phyloP scores from a whole-genome alignment of 37 sponge, comb jelly and placozoan genomes.

The Sycon ciliatum region DNA sequence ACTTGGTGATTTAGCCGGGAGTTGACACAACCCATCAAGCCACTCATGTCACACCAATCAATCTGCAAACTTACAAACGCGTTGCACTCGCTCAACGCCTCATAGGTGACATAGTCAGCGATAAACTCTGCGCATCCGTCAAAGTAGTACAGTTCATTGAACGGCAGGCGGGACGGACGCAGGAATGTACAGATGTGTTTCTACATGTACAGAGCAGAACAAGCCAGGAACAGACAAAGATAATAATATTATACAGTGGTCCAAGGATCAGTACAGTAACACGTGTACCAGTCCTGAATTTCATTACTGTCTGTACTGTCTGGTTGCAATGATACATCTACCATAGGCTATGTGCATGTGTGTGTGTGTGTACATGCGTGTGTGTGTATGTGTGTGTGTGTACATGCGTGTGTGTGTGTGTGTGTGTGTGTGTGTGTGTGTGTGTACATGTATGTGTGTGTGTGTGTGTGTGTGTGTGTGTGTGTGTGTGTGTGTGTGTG shows the following conservation, averaged over 20 bases:
- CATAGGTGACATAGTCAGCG: slow-evolving; percentile 82
- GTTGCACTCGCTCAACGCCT: slow-evolving; percentile 40
- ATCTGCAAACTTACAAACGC: slow-evolving; percentile 33
- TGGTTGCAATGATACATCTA: neutral
- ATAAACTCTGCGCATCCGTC: slow-evolving; percentile 85
- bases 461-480: slow-evolving; percentile 5
- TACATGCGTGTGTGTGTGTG: neutral
- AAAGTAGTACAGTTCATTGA: slow-evolving; percentile 81
- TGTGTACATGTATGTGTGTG: neutral
- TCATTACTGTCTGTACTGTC: neutral
- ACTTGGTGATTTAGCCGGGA: no score
- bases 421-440: neutral
- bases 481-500: neutral
- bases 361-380: no score
- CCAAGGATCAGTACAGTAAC: neutral
- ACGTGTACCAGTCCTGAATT: neutral
- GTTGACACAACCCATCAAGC: no score
- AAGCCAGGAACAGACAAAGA: neutral
- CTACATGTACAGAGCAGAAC: slow-evolving; percentile 17
- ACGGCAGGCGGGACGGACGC: slow-evolving; percentile 76
- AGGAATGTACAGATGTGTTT: slow-evolving; percentile 83
- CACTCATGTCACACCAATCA: no score
- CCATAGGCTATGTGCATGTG: neutral
- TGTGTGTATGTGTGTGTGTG: neutral
- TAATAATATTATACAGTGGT: neutral